Evolutionary conservation across 2,888 invertebrate genomes (phyloP).

Genomic region (Lamellibrachia satsuma): DNA sequence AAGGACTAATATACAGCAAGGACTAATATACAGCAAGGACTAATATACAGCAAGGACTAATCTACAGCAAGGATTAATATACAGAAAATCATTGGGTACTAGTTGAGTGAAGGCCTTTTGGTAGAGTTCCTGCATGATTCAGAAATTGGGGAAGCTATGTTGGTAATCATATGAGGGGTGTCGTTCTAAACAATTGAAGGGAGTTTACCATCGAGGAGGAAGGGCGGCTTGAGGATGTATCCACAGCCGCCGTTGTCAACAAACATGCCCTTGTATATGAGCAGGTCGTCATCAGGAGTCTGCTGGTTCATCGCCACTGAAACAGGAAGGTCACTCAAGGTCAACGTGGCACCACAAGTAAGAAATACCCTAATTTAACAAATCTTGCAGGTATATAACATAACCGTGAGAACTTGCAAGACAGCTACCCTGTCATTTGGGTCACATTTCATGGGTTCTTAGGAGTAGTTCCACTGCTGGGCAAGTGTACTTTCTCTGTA

Average conservation of each 20-base stretch:
- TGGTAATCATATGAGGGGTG: not conserved
- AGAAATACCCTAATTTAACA: constrained; percentile 25
- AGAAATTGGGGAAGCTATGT: not conserved
- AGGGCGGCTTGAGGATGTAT: constrained; percentile 71
- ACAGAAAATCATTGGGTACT: not conserved
- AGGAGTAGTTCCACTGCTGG: constrained; percentile 42
- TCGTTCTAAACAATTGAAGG: not conserved
- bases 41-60: not conserved
- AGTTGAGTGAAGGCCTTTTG: not conserved
- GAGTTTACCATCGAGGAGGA: constrained; percentile 53
- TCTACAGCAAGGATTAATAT: not conserved
- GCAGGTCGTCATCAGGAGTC: constrained; percentile 69
- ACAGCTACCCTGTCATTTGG: no score
- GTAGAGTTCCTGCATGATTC: not conserved
- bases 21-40: not conserved
- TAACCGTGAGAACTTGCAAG: no score
- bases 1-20: no score
- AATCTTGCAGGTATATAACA: no score
- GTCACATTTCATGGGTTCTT: no score
- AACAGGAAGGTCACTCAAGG: not conserved
- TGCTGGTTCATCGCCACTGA: constrained; percentile 71
- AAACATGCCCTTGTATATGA: constrained; percentile 70
- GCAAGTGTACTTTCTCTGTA: no score
- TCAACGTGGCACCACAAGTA: not conserved
- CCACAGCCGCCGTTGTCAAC: constrained; percentile 71